Evolutionary conservation across 2,888 invertebrate species (phyloP).

Genomic region (Melipona beecheii): DNA sequence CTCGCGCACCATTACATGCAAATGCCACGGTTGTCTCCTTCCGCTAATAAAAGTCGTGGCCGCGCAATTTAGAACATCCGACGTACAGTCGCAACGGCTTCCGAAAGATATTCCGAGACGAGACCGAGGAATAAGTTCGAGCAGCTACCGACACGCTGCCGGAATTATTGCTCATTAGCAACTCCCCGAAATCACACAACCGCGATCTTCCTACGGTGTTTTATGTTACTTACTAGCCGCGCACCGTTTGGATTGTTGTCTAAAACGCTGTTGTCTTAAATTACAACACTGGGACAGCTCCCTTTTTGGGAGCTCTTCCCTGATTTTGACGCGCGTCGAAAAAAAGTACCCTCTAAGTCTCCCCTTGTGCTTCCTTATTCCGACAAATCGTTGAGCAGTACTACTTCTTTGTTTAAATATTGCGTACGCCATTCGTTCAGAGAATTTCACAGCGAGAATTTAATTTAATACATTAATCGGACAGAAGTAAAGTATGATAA

Average conservation of each 20-base stretch:
- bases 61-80: constrained; percentile 76
- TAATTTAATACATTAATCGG: constrained; percentile 31
- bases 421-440: neutral
- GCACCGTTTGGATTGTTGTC: constrained; percentile 49
- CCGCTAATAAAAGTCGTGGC: constrained; percentile 81
- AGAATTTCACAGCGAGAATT: neutral
- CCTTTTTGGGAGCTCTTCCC: neutral
- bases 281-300: constrained; percentile 3
- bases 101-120: constrained; percentile 67
- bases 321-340: constrained; percentile 20
- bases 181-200: constrained; percentile 19
- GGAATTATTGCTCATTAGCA: constrained; percentile 70
- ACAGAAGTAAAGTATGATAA: constrained; percentile 3
- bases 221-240: constrained; percentile 49
- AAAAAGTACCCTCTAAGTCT: constrained; percentile 1
- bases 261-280: constrained; percentile 41
- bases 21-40: constrained; percentile 80
- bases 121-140: constrained; percentile 55
- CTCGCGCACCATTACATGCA: constrained; percentile 79
- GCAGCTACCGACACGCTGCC: constrained; percentile 39
- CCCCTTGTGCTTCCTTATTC: neutral
- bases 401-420: too few relatives aligned
- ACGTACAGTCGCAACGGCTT: constrained; percentile 64
- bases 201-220: constrained; percentile 21
- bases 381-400: neutral